Evolutionary conservation across 2,113 vertebrate species (phyloP), one percentile per base, ranked within the genome.

Genomic region (Mus pahari): DNA sequence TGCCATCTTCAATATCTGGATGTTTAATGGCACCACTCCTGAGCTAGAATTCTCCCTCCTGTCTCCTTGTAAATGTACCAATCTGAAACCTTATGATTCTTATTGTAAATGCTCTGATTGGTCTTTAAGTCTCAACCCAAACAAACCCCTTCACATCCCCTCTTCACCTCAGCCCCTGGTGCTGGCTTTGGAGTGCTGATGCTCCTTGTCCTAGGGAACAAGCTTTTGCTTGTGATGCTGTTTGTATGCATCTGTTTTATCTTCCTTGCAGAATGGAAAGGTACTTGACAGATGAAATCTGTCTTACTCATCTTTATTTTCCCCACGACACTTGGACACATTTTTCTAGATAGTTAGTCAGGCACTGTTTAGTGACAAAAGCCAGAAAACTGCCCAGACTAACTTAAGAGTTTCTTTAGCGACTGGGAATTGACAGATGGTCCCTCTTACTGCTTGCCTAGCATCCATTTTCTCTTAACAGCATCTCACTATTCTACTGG

Each of bases 311-410:
- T 88, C 78, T 82, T 89, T 73, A 78, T 92, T 73, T 88, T 42
- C 39, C 64, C 50, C 81, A 62, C 0, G 53, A 70, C 22, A 88
- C 68, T 77, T 33, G 53, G 60, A 39, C 2, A 68, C 7, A 58
- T 83, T 86, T 95, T 92, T 89, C 86, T 86, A 82, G 71, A 55
- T 95, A 75, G 66, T 90, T 94, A 94, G 77, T 94, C 89, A 84
- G 75, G 36, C 64, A 62, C 45, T 95, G 1, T 77, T 96, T 64
- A 90, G 70, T 55, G 75, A 88, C 68, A 86, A 83, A 86, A 68
- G 48, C 36, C 5, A 81, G 50, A 96, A 95, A 88, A 7, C n/a
- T 81, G 64, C 19, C 74, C 28, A 79, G 48, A 79, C 22, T 64
- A 73, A 81, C 48, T 84, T 71, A 71, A 53, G 45, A 9, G 22